Evolutionary conservation across 1,140 invertebrate genomes (phyloP).

Genomic region (Apis dorsata): DNA sequence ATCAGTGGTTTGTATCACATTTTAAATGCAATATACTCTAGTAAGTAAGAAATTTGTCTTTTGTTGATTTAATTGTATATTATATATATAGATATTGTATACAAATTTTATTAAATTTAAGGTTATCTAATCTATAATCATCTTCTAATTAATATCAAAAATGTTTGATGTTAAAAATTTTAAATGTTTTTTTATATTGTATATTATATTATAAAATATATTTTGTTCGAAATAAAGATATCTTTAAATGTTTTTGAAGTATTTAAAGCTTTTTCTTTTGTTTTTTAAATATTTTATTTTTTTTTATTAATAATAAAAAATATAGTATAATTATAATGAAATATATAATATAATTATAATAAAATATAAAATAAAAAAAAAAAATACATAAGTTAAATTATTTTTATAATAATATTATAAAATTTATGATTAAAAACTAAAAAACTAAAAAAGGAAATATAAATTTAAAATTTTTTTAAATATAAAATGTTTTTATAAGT

Average conservation of each 20-base stretch:
- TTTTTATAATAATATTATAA: too few species aligned
- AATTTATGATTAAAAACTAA: neutral
- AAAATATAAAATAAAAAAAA: neutral
- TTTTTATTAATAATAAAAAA: neutral
- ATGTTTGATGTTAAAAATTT: neutral
- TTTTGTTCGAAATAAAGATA: neutral
- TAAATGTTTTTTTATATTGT: neutral
- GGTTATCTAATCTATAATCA: constrained; percentile 10
- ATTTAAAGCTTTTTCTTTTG: too few species aligned
- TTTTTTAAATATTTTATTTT: neutral
- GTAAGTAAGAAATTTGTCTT: constrained; percentile 54
- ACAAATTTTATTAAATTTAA: constrained; percentile 8
- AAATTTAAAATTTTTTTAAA: neutral
- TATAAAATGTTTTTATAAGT: neutral
- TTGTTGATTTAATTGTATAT: neutral
- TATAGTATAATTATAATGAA: neutral
- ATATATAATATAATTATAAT: neutral
- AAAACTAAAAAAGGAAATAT: neutral
- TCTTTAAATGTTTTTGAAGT: neutral
- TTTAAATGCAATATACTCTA: constrained; percentile 66
- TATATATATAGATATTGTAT: neutral
- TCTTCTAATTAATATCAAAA: too few species aligned
- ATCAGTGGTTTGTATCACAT: neutral
- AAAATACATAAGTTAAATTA: neutral
- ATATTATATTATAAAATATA: neutral